Evolutionary conservation across 2,797 vertebrate genomes (phyloP).

Genomic region (Sebastes goodei): DNA sequence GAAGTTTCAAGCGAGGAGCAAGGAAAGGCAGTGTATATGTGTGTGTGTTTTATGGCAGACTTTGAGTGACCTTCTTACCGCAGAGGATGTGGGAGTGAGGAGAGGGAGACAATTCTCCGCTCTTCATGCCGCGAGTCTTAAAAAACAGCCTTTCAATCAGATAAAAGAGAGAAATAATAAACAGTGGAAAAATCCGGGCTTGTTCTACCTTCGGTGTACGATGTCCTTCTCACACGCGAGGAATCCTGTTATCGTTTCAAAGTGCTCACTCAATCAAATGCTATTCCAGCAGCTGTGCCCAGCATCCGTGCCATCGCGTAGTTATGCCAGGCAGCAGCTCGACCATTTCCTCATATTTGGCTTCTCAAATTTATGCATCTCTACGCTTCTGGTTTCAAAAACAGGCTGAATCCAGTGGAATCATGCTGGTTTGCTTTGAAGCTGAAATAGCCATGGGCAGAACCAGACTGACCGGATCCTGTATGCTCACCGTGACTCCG

Average conservation of each 20-base stretch:
- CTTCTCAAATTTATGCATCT: conserved; percentile 47
- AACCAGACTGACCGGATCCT: conserved; percentile 60
- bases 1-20: conserved; percentile 30
- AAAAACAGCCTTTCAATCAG: conserved; percentile 48
- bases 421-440: conserved; percentile 70
- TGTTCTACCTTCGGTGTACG: not conserved
- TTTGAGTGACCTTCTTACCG: conserved; percentile 73
- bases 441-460: conserved; percentile 64
- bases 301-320: conserved; percentile 23
- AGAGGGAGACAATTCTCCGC: conserved; percentile 67
- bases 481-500: conserved; percentile 71
- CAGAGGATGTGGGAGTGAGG: conserved; percentile 81
- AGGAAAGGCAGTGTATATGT: conserved; percentile 22
- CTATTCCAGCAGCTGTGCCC: conserved; percentile 17
- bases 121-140: conserved; percentile 60
- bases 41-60: conserved; percentile 53
- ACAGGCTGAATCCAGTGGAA: conserved; percentile 73
- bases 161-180: conserved; percentile 57
- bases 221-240: not conserved
- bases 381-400: conserved; percentile 54
- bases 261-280: conserved; percentile 17
- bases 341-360: conserved; percentile 67
- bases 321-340: conserved; percentile 42
- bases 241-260: conserved; percentile 11
- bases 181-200: conserved; percentile 50